Evolutionary conservation across 1,140 invertebrate genomes (phyloP).

Genomic region (Mactra quadrangularis): DNA sequence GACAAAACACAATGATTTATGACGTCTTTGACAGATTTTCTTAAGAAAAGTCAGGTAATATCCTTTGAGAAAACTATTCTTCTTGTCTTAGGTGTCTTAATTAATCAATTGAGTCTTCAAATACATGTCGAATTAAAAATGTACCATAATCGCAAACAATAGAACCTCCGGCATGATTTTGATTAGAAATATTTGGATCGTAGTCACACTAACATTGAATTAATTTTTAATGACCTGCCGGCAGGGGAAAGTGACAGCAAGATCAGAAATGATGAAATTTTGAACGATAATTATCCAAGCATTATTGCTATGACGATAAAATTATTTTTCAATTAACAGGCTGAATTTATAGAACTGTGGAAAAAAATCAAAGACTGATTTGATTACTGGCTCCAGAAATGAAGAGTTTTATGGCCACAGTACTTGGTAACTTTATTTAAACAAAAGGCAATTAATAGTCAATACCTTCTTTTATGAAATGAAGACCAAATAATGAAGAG

Average conservation of each 20-base stretch:
- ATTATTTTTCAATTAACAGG: conserved; percentile 55
- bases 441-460: background rate
- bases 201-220: conserved; percentile 24
- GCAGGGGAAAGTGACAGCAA: conserved; percentile 14
- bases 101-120: conserved; percentile 43
- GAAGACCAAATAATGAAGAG: background rate
- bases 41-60: no score
- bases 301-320: conserved; percentile 18
- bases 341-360: background rate
- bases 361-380: conserved; percentile 18
- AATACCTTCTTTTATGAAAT: background rate
- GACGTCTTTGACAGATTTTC: no score
- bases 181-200: conserved; percentile 38
- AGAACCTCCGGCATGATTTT: conserved; percentile 13
- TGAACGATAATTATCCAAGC: conserved; percentile 40
- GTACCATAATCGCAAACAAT: background rate
- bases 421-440: background rate
- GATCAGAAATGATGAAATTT: conserved; percentile 13
- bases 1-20: no score
- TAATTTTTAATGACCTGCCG: conserved; percentile 47
- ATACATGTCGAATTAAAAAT: conserved; percentile 40
- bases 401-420: background rate
- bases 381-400: conserved; percentile 5
- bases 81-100: conserved; percentile 32
- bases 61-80: no score